Percentiles rank a stretch among this genome's conserved stretches.
Evolutionary conservation across 2,888 invertebrate species (phyloP).

Genomic region (Cephonodes hylas): DNA sequence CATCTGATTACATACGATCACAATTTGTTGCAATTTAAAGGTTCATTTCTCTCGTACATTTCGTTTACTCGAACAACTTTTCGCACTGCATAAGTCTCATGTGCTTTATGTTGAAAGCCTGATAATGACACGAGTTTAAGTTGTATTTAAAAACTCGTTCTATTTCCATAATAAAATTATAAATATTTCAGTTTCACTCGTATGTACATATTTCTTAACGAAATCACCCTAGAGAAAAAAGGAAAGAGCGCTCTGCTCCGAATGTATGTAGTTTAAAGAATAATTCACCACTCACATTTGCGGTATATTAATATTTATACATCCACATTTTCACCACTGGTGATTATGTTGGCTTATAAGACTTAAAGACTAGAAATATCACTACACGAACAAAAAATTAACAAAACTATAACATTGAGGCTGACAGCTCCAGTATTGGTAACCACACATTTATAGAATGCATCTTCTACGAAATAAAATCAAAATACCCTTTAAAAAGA

Average conservation of each 20-base stretch:
- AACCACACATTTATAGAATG: too few relatives aligned
- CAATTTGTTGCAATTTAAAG: too few relatives aligned
- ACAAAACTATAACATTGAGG: too few relatives aligned
- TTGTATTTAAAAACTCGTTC: neutral
- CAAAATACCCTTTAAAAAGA: too few relatives aligned
- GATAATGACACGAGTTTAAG: neutral
- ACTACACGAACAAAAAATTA: too few relatives aligned
- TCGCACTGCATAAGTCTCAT: neutral
- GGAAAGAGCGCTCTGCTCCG: neutral
- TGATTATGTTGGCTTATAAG: too few relatives aligned
- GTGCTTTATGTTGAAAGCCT: neutral
- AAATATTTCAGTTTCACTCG: conserved; percentile 5
- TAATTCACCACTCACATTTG: neutral
- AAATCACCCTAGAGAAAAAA: neutral
- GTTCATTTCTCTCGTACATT: too few relatives aligned
- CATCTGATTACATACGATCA: neutral
- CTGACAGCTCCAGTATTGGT: too few relatives aligned
- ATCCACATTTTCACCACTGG: too few relatives aligned
- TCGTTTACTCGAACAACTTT: neutral
- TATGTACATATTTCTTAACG: neutral
- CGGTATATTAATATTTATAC: neutral
- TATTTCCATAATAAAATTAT: neutral
- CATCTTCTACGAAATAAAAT: too few relatives aligned
- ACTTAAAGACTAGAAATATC: too few relatives aligned
- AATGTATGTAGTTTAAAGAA: conserved; percentile 2